These are phyloP conservation scores for Parapsyche elsis DNA, from an alignment of 1,140 invertebrate genomes.

Conservation along the genomic window DNA sequence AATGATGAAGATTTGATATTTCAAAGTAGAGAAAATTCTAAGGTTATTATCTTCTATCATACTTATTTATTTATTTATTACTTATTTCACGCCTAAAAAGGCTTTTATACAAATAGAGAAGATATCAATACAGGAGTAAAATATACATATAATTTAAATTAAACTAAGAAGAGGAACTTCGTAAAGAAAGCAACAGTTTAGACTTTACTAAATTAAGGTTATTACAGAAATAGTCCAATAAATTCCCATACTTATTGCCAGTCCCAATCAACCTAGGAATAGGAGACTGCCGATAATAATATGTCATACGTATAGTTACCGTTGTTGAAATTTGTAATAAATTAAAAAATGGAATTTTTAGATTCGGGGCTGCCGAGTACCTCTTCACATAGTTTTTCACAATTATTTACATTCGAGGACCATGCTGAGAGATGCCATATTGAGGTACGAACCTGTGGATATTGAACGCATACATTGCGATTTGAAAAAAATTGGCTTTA, in stretches of 20 bases:
- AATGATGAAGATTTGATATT: slow-evolving; percentile 64
- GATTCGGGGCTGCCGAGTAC: slow-evolving; percentile 65
- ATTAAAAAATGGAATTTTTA: slow-evolving; percentile 55
- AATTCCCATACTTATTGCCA: too few species aligned
- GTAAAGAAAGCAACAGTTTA: too few species aligned
- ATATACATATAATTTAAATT: too few species aligned
- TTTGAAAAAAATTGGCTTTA: slow-evolving; percentile 64
- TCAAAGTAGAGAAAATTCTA: slow-evolving; percentile 64
- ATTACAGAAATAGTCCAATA: too few species aligned
- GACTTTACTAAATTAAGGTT: too few species aligned
- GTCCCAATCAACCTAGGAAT: too few species aligned
- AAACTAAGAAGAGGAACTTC: too few species aligned
- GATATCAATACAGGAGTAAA: too few species aligned
- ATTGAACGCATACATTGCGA: slow-evolving; percentile 68
- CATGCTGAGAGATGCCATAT: slow-evolving; percentile 65
- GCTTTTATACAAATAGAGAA: too few species aligned
- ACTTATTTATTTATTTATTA: not conserved
- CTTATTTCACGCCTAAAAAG: too few species aligned
- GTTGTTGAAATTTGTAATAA: not conserved
- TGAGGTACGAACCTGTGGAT: slow-evolving; percentile 69
- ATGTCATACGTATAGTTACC: not conserved
- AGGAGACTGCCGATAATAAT: too few species aligned
- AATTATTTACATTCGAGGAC: slow-evolving; percentile 67
- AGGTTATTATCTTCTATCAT: slow-evolving; percentile 58
- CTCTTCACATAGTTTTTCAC: slow-evolving; percentile 69